Percentiles rank a stretch among this genome's conserved stretches.
Conservation (phyloP, 2,113 vertebrate genomes). For the Danionella cerebrum region DNA sequence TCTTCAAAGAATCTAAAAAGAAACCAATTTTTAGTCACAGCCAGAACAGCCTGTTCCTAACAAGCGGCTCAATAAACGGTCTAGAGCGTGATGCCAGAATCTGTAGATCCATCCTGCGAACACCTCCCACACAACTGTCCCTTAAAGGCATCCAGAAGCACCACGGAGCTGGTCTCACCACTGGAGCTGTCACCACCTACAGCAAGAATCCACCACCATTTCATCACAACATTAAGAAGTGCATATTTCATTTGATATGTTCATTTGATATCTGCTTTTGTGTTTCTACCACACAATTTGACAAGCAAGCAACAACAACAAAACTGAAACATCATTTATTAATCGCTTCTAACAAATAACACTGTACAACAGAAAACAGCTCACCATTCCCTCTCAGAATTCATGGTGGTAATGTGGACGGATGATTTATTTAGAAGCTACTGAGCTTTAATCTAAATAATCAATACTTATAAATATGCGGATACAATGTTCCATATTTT, state of each 20-base stretch:
- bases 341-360: too few relatives aligned
- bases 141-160: not conserved
- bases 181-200: not conserved
- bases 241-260: not conserved
- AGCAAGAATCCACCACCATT: not conserved
- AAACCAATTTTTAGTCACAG: not conserved
- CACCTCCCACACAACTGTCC: not conserved
- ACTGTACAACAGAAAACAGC: too few relatives aligned
- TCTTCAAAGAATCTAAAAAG: not conserved
- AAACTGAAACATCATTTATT: too few relatives aligned
- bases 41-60: constrained; percentile 5
- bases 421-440: too few relatives aligned
- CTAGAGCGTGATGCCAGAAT: not conserved
- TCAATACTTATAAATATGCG: too few relatives aligned
- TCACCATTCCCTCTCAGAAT: too few relatives aligned
- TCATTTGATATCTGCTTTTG: not conserved
- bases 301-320: too few relatives aligned
- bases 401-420: too few relatives aligned
- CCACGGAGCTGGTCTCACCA: not conserved
- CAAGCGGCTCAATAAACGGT: not conserved
- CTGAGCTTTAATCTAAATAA: too few relatives aligned
- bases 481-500: too few relatives aligned
- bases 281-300: too few relatives aligned
- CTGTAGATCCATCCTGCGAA: not conserved
- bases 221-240: not conserved